Evolutionary conservation across 2,888 invertebrate species (phyloP), one percentile per base, ranked within the genome.

Genomic region (Lasioglossum malachurum): DNA sequence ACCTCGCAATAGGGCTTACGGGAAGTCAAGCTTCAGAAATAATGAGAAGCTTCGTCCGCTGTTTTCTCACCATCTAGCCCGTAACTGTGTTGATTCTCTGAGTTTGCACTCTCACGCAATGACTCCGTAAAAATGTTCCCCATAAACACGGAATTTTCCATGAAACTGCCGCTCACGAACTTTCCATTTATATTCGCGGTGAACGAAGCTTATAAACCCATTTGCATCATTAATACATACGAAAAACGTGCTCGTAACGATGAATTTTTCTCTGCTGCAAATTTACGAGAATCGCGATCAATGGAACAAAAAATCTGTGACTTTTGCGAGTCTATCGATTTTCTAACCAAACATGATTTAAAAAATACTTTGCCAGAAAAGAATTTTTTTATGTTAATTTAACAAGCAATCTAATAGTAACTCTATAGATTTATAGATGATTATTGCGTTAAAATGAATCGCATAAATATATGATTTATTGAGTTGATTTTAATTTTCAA

Each of bases 21-120:
- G 79, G 87, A 92, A 93, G 92, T 94, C 92, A 91, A 92, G 91
- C 91, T 92, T 88, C 84, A 82, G 88, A 91, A 92, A 93, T 92
- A 93, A 93, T 91, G 90, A 92, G 89, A 88, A 87, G 82, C 82
- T 80, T 64, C 53, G 79, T 77, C 57, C 81, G 73, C 60, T 82
- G 87, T 76, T 82, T 89, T 78, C 71, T 46, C 76, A 76, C 72
- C 72, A 71, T 35, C 78, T 64, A 60, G 7, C 38, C 71, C 41
- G 31, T 60, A 5, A 12, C 23, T 31, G 10, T 80, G 72, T 75
- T 80, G 80, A 80, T 81, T 71, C 83, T 64, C 60, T 49, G 67
- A 78, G 75, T 83, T 81, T 74, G 82, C 77, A 78, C 44, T 35
- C 46, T 46, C 41, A 49, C n/a, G 23, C 44, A 71, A 49, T 74